phyloP scores from a whole-genome alignment of 2,113 vertebrate species.

The Equus przewalskii region DNA sequence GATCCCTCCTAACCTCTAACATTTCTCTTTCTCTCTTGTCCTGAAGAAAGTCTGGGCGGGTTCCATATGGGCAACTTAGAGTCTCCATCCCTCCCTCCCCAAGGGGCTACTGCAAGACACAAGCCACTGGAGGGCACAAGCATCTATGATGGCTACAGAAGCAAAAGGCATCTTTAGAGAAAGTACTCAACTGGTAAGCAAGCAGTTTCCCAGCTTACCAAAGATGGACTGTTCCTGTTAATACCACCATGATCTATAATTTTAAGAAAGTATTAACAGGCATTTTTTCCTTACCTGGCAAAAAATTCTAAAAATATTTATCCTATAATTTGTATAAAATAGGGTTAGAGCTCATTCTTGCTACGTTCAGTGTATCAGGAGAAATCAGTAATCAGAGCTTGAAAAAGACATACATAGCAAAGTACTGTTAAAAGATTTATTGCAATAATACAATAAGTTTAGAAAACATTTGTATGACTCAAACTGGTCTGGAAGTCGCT shows the following conservation, averaged over 20 bases:
- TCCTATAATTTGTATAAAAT: neutral
- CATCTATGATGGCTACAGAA: neutral
- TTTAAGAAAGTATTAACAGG: neutral
- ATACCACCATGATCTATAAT: neutral
- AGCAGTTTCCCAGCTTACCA: neutral
- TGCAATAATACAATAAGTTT: constrained; percentile 89
- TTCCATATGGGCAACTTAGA: neutral
- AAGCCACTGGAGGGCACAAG: neutral
- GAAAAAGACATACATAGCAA: constrained; percentile 70
- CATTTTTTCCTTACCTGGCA: neutral
- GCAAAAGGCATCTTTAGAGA: neutral
- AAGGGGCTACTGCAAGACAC: neutral
- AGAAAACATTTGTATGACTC: constrained; percentile 82
- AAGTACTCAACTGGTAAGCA: neutral
- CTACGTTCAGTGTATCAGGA: neutral
- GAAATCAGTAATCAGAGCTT: constrained; percentile 60
- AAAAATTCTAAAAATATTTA: neutral
- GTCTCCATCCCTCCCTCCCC: neutral
- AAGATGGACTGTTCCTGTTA: neutral
- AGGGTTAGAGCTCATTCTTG: neutral
- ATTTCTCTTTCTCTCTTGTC: neutral
- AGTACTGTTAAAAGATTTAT: constrained; percentile 89
- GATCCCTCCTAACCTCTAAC: neutral
- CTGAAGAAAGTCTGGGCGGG: neutral
- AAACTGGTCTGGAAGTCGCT: constrained; percentile 68